Evolutionary conservation across 2,797 vertebrate genomes (phyloP).

Genomic region (Peromyscus nudipes): DNA sequence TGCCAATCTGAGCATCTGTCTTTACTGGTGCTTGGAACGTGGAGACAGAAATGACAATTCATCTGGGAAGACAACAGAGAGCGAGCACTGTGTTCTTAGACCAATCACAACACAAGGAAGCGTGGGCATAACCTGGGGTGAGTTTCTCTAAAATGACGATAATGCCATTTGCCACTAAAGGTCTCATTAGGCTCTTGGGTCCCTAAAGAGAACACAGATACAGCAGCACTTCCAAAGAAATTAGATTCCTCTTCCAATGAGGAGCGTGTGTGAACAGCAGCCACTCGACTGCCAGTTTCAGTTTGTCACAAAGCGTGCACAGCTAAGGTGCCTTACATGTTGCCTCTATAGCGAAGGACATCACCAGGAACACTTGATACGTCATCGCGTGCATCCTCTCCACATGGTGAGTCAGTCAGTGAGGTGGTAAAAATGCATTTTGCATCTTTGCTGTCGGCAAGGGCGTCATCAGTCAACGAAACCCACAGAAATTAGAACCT

Average conservation of each 20-base stretch:
- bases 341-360: not conserved
- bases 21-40: slow-evolving; percentile 3
- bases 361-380: not conserved
- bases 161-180: not conserved
- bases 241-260: slow-evolving; percentile 40
- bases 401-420: not conserved
- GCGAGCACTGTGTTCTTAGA: not conserved
- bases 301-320: not conserved
- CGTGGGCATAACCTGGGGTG: not conserved
- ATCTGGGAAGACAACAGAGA: not conserved
- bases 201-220: not conserved
- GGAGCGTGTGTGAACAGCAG: not conserved
- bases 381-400: not conserved
- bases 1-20: slow-evolving; percentile 22
- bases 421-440: slow-evolving; percentile 13
- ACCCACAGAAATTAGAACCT: not conserved
- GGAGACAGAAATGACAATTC: not conserved
- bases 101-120: not conserved
- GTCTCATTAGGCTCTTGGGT: slow-evolving; percentile 4
- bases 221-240: slow-evolving; percentile 37
- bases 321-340: slow-evolving; percentile 28
- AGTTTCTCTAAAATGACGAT: slow-evolving; percentile 9
- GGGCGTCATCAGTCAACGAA: not conserved
- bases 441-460: not conserved
- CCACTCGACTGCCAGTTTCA: not conserved